Base-by-base conservation (phyloP, 2,113 vertebrate genomes). In the Apaloderma vittatum region DNA sequence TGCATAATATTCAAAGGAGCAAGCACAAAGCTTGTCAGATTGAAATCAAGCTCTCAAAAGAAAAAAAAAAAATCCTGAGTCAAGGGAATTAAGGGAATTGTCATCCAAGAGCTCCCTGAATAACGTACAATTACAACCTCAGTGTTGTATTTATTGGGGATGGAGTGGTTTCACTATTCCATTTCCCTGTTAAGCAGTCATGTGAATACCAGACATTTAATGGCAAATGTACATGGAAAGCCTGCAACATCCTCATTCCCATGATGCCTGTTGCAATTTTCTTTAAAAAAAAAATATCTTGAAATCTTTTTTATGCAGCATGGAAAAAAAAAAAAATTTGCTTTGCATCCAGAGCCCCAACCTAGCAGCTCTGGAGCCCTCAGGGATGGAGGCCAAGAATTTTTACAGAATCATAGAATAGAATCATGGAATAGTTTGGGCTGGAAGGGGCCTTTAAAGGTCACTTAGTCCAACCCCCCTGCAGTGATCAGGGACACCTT, bases 181-280 rank as follows among this genome's bases (percentile, higher is more conserved):
- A 37, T 26, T 84, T 85, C 59, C 48, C 51, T n/a, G 16, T 72
- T 57, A 65, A 72, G 32, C 29, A 72, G 45, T 48, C 49, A 8
- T 4, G 1, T 37, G 63, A 76, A 43, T 23, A 8, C 17, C 75
- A 80, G 59, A 29, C 26, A 46, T 29, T 46, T 73, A 76, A 74
- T 80, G n/a, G 46, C 51, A 86, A 59, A 70, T 10, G 27, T 40
- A 30, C 9, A 9, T 0, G 15, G 30, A 80, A 65, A 71, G 22
- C 27, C 37, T 0, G 6, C 0, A 0, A 58, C 30, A 66, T 16
- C 36, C 1, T 4, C 37, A 73, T 27, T 86, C 46, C 40, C 29
- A 13, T 26, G 11, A 40, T 12, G 30, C 12, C 37, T 32, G 8
- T 5, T 11, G 9, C 18, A 90, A 26, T 1, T 12, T 30, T 2